A percentile compares a stretch with the other conserved stretches of the same genome.
phyloP scores from a whole-genome alignment of 1,140 invertebrate species.

The Aleiodes sp. region DNA sequence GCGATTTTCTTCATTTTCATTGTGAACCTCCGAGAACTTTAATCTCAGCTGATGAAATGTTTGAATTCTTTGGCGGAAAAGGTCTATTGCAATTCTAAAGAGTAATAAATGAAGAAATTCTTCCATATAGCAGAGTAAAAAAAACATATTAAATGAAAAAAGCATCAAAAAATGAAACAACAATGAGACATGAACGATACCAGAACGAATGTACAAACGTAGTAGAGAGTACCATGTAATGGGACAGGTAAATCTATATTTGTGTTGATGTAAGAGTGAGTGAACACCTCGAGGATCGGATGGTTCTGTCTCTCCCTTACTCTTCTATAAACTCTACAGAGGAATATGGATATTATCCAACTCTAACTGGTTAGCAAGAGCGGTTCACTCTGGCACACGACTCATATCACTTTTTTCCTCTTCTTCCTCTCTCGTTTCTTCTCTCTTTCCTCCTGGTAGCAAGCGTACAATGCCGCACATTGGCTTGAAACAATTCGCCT shows the following conservation, averaged over 20 bases:
- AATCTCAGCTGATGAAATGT: no score
- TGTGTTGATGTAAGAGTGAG: not conserved
- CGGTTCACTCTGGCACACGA: conserved; percentile 29
- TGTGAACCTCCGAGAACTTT: no score
- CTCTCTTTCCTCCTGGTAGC: not conserved
- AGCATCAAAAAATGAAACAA: not conserved
- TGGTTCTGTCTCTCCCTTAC: not conserved
- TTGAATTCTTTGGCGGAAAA: no score
- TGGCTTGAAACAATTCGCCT: conserved; percentile 24
- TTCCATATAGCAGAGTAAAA: no score
- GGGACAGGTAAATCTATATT: not conserved
- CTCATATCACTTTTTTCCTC: conserved; percentile 29
- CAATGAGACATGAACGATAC: conserved; percentile 1
- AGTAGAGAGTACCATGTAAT: not conserved
- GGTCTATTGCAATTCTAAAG: no score
- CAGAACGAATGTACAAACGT: not conserved
- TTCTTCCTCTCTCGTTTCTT: conserved; percentile 4
- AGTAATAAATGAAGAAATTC: no score
- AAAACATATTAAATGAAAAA: no score
- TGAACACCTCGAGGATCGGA: no score
- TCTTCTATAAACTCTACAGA: not conserved
- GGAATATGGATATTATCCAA: conserved; percentile 36
- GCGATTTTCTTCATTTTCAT: no score
- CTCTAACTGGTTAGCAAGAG: conserved; percentile 33
- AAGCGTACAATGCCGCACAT: conserved; percentile 9